Evolutionary conservation across 2,797 vertebrate species (phyloP).

Genomic region (Petrocephalus sullivani): DNA sequence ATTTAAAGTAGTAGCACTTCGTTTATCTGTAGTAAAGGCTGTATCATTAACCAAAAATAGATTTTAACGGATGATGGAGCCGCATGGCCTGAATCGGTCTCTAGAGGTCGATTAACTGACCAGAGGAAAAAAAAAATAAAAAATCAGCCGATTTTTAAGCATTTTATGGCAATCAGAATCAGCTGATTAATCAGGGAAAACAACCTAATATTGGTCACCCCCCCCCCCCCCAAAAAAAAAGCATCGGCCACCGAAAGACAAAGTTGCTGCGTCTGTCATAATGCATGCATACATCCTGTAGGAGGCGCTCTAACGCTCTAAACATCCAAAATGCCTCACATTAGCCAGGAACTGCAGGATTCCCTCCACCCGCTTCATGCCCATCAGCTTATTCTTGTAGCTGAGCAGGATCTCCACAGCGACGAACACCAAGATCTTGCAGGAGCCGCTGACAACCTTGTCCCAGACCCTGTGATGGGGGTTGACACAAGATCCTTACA

Average conservation of each 20-base stretch:
- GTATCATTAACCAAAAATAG: neutral
- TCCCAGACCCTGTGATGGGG: slow-evolving; percentile 82
- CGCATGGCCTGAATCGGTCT: neutral
- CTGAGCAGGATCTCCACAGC: slow-evolving; percentile 90
- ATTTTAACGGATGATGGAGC: neutral
- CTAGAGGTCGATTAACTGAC: neutral
- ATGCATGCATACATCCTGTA: neutral
- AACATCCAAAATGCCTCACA: slow-evolving; percentile 61
- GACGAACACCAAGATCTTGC: slow-evolving; percentile 94
- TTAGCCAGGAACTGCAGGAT: slow-evolving; percentile 80
- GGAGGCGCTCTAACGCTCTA: neutral
- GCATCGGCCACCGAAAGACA: neutral
- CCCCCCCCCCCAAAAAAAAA: no score
- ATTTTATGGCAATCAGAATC: neutral
- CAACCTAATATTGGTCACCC: no score
- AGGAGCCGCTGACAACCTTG: slow-evolving; percentile 95
- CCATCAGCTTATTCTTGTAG: slow-evolving; percentile 87
- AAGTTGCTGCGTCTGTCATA: neutral
- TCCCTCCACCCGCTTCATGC: slow-evolving; percentile 72
- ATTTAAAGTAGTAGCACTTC: neutral
- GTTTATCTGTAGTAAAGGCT: neutral
- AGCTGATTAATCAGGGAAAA: neutral
- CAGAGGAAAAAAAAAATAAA: neutral
- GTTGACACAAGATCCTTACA: neutral
- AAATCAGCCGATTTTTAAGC: neutral